Base-by-base conservation (phyloP, 2,113 vertebrate species). In the Tenebrosternarchus preto region DNA sequence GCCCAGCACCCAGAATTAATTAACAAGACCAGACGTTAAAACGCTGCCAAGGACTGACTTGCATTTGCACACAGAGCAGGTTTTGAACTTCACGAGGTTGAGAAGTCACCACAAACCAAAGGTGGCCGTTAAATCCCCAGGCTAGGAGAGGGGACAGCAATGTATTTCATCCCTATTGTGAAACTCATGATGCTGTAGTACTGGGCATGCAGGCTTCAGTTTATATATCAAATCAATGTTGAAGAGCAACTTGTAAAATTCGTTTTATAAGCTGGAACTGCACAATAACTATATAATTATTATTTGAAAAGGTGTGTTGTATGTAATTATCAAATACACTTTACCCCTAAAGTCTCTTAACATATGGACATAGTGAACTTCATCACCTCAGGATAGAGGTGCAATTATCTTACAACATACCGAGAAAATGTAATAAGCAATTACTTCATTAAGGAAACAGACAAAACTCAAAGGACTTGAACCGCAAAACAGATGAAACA, bases 1-100 rank as follows among this genome's bases (percentile, higher is more conserved):
- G 88, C 86, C 80, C 24, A 73, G 73, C 57, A 76, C 84, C 84
- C 82, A 66, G 80, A 80, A 87, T 90, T 90, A 88, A 92, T 92
- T 90, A 90, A 86, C 80, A 76, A 82, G 87, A 84, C 83, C 68
- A 55, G 70, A 80, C 55, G 63, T 56, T 83, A 86, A 86, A 79
- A 83, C 60, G 71, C 50, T 70, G 68, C 72, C 64, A 73, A 63
- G 81, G 57, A 70, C 77, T 83, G 31, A 77, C 39, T 72, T 60
- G 79, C 83, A 85, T 70, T 85, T 31, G 56, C 64, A 85, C n/a
- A 63, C 71, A 60, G 56, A 69, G 61, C 60, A 73, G 33, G 29
- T 63, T 36, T 55, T 72, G 80, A 56, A 61, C 75, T 78, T 74
- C 61, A 46, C 36, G 73, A 59, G 43, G 77, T 20, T 33, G 5